A percentile compares a stretch with the other conserved stretches of the same genome.
Evolutionary conservation across 2,797 vertebrate species (phyloP).

Genomic region (Smutsia temminckii): DNA sequence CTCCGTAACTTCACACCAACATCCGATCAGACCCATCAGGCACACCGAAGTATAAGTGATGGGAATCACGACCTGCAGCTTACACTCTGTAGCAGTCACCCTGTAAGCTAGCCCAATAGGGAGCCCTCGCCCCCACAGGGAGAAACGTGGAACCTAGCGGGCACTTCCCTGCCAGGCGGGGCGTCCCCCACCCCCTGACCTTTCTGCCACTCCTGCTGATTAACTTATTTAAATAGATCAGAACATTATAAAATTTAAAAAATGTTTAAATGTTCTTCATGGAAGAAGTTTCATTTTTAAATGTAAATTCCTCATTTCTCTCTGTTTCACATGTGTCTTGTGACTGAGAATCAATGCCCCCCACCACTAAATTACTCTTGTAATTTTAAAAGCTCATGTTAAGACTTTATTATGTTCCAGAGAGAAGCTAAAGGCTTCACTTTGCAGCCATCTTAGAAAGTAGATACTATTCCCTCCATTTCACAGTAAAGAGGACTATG

Average conservation of each 20-base stretch:
- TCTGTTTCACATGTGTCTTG: background rate
- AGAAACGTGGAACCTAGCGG: background rate
- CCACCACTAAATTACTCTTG: background rate
- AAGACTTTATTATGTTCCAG: background rate
- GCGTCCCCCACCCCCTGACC: too few species aligned
- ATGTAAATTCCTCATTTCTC: constrained; percentile 9
- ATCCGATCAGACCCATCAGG: background rate
- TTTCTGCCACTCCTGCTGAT: background rate
- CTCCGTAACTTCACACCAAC: background rate
- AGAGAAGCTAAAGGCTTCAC: background rate
- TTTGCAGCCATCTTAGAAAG: background rate
- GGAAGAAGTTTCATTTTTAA: constrained; percentile 27
- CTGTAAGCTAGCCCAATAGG: background rate
- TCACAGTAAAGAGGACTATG: background rate
- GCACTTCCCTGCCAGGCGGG: background rate
- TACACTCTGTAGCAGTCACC: background rate
- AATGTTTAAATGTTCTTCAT: constrained; percentile 1
- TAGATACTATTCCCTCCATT: background rate
- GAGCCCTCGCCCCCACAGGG: fast-evolving
- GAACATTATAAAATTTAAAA: constrained; percentile 9
- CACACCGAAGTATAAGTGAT: background rate
- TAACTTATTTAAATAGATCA: background rate
- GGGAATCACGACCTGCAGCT: background rate
- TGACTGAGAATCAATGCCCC: background rate
- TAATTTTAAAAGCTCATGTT: background rate